Base-by-base conservation (phyloP, 2,113 vertebrate genomes). In the Cyanoderma ruficeps region DNA sequence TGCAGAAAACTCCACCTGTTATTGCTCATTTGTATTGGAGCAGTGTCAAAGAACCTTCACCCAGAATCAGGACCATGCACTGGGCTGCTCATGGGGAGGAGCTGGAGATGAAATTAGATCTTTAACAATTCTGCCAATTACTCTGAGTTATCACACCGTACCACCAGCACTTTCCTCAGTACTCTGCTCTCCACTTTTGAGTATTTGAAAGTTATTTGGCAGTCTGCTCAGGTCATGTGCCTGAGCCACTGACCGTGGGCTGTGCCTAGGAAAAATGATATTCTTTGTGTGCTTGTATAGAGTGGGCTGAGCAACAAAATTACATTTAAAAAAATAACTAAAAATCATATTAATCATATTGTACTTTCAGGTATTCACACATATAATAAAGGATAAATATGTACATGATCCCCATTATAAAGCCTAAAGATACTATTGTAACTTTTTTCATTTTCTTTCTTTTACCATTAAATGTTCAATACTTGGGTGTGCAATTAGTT, bases 341-440 rank as follows among this genome's bases (percentile, higher is more conserved):
- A 70, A 42, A 39, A 24, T 21, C 8, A 28, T 21, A 28, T 10
- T 13, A 39, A 24, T 21, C 8, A 28, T 21, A 28, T 10, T 13
- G 4, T 47, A 28, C 27, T 27, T 72, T 46, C 10, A 28, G 13
- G 3, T 41, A 46, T 37, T 64, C 50, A 2, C 7, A 10, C 61
- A 31, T 33, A 11, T 63, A 42, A 28, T 22, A 52, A 63, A 63
- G 1, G 1, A 20, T n/a, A 69, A 76, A 79, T 52, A 64, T 0
- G 0, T 46, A 53, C 5, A 10, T 3, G 8, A 44, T 53, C 6
- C 11, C 27, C 16, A 15, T 68, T 11, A 6, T n/a, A 9, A 83
- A 6, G 31, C 31, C 37, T 56, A 44, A 63, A 88, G 7, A 12
- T 17, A 52, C 5, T 17, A 9, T 0, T 50, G 12, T 27, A 39